Percentiles rank a stretch among this genome's conserved stretches.
phyloP scores from a whole-genome alignment of 2,113 vertebrate species.

The Alces alces region DNA sequence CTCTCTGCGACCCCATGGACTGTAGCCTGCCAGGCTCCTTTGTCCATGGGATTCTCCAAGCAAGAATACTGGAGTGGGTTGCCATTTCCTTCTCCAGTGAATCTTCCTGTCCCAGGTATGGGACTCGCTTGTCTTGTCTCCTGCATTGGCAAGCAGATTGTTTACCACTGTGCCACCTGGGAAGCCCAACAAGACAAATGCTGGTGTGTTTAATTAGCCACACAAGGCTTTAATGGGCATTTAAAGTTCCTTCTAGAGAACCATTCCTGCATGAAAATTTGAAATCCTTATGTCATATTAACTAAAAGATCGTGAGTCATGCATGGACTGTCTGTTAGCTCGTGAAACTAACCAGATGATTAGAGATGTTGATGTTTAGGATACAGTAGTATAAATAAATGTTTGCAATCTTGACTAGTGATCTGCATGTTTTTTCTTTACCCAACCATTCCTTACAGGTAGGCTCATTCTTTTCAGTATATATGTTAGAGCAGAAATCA shows the following conservation, averaged over 20 bases:
- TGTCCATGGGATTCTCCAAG: neutral
- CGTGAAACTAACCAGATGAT: neutral
- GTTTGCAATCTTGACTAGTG: constrained; percentile 77
- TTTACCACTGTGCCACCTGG: neutral
- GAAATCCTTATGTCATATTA: neutral
- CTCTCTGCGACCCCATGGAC: neutral
- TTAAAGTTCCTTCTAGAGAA: neutral
- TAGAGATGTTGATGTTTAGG: neutral
- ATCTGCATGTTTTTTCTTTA: constrained; percentile 76
- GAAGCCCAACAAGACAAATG: neutral
- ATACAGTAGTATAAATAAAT: constrained; percentile 44
- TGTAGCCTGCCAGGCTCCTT: neutral
- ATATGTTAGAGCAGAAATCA: constrained; percentile 65
- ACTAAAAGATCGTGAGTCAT: neutral
- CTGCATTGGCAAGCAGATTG: neutral
- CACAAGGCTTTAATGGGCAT: neutral
- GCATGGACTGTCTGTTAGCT: neutral
- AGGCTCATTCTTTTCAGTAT: constrained; percentile 74
- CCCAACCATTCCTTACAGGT: constrained; percentile 60
- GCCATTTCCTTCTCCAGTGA: neutral
- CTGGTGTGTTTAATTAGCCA: neutral
- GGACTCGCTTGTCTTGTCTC: neutral
- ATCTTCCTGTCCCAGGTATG: neutral
- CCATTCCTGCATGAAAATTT: neutral
- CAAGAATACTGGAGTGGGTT: neutral